phyloP scores from a whole-genome alignment of 2,888 invertebrate species.

The Anticlea derivata region DNA sequence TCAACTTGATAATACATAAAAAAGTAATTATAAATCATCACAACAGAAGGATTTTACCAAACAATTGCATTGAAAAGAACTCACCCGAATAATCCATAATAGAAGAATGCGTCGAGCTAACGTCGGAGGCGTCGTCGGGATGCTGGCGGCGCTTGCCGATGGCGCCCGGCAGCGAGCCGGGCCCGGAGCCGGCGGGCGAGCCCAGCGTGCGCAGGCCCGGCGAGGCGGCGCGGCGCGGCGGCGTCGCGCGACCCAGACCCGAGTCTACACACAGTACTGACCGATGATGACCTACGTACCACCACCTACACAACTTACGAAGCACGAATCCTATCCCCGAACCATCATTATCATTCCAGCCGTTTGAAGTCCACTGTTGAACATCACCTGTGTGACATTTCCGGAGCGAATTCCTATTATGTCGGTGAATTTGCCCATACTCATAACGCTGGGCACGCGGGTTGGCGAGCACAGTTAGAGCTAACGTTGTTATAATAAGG shows the following conservation, averaged over 20 bases:
- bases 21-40: no score
- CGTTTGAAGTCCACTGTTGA: no score
- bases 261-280: constrained; percentile 87
- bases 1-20: no score
- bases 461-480: no score
- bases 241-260: constrained; percentile 93
- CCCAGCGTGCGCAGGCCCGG: constrained; percentile 93
- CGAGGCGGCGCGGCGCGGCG: constrained; percentile 93
- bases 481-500: no score
- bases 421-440: no score
- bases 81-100: constrained; percentile 94
- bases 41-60: no score
- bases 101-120: constrained; percentile 92
- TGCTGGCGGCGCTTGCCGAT: constrained; percentile 89
- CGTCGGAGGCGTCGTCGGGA: constrained; percentile 94
- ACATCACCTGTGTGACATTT: no score
- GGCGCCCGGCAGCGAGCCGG: constrained; percentile 93
- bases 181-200: constrained; percentile 83
- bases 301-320: constrained; percentile 1
- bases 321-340: no score
- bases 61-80: constrained; percentile 36
- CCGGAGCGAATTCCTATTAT: no score
- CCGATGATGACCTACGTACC: constrained; percentile 25
- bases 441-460: no score
- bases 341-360: no score